Conservation (phyloP, 2,113 vertebrate species). For the Thermophis baileyi region DNA sequence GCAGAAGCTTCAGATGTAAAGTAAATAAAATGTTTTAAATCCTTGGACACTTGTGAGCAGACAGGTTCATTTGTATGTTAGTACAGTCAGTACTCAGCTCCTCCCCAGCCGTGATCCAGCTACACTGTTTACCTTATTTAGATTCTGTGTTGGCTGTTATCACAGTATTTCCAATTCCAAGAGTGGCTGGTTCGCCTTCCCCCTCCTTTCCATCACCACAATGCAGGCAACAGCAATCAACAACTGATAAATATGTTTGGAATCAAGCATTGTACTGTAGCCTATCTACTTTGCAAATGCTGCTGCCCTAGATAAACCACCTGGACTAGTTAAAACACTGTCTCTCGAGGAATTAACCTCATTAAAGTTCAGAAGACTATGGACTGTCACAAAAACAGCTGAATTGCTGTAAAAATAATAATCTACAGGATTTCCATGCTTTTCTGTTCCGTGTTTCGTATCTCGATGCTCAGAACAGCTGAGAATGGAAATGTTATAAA, state of each 20-base stretch:
- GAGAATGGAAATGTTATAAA: constrained; percentile 2
- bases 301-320: constrained; percentile 50
- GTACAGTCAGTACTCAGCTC: constrained; percentile 45
- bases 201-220: constrained; percentile 31
- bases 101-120: constrained; percentile 40
- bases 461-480: constrained; percentile 6
- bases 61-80: constrained; percentile 30
- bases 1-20: constrained; percentile 54
- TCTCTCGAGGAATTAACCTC: constrained; percentile 55
- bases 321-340: constrained; percentile 33
- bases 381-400: constrained; percentile 52
- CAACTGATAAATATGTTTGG: constrained; percentile 48
- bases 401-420: constrained; percentile 31
- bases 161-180: constrained; percentile 42
- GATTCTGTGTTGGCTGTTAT: constrained; percentile 5
- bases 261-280: constrained; percentile 49
- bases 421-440: constrained; percentile 36
- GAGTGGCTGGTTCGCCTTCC: constrained; percentile 46
- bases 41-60: constrained; percentile 40
- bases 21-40: constrained; percentile 33
- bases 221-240: constrained; percentile 48
- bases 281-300: constrained; percentile 56
- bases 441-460: constrained; percentile 29
- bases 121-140: constrained; percentile 43
- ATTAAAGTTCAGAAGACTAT: constrained; percentile 55